Evolutionary conservation across 2,113 vertebrate genomes (phyloP).

Genomic region (Murina feae): DNA sequence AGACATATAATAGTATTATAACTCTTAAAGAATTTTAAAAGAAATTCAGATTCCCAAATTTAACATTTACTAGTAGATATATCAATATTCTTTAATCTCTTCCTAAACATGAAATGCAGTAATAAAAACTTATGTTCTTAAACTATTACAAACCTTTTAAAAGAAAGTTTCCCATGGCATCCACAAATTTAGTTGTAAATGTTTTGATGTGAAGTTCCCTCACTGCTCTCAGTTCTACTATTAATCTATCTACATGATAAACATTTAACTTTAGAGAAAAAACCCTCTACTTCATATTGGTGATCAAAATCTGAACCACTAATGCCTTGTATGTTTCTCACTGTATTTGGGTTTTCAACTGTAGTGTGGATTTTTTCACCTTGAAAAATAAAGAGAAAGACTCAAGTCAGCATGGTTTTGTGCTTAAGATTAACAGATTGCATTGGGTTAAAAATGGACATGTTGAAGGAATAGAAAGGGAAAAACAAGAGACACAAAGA

Average conservation of each 20-base stretch:
- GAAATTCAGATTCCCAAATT: background rate
- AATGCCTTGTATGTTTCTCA: background rate
- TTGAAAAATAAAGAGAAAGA: background rate
- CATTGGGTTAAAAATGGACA: background rate
- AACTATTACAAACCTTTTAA: background rate
- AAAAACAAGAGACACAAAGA: background rate
- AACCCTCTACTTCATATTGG: background rate
- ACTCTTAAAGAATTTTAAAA: background rate
- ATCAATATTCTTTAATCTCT: background rate
- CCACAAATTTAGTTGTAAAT: background rate
- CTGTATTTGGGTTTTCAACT: background rate
- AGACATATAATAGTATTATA: background rate
- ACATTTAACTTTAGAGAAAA: background rate
- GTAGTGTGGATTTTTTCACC: background rate
- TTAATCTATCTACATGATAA: background rate
- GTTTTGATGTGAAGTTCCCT: background rate
- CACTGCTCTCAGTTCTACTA: background rate
- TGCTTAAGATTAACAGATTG: background rate
- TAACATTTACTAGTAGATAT: background rate
- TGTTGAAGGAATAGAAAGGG: background rate
- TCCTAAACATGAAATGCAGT: background rate
- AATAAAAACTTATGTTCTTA: background rate
- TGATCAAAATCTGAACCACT: constrained; percentile 17
- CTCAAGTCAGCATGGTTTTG: background rate
- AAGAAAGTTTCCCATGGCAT: background rate